Evolutionary conservation across 2,113 vertebrate species (phyloP).

Genomic region (Carlito syrichta): DNA sequence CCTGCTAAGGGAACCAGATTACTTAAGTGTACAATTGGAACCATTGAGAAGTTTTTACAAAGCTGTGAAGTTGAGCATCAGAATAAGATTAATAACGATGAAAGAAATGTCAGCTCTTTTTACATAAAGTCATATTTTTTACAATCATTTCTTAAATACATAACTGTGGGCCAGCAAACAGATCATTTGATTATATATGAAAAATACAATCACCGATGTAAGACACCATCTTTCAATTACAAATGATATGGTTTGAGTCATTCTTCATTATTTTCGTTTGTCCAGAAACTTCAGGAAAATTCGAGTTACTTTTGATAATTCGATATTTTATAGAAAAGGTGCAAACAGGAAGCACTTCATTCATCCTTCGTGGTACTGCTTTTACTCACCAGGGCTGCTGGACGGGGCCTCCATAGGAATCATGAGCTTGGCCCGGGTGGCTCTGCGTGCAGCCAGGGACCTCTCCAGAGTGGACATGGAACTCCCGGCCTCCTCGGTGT

Average conservation of each 20-base stretch:
- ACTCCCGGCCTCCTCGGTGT: conserved; percentile 91
- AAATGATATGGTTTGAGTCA: not conserved
- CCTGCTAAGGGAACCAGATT: not conserved
- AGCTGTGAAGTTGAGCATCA: not conserved
- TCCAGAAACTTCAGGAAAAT: not conserved
- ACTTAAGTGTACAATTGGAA: not conserved
- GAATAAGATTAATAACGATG: not conserved
- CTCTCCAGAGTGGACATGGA: conserved; percentile 93
- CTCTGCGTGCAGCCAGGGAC: conserved; percentile 88
- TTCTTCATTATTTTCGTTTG: not conserved
- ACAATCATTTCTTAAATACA: not conserved
- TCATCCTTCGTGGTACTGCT: not conserved
- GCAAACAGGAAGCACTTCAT: not conserved
- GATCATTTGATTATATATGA: not conserved
- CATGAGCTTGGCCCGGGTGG: conserved; percentile 93
- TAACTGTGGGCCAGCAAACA: not conserved
- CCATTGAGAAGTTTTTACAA: not conserved
- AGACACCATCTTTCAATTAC: not conserved
- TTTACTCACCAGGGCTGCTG: conserved; percentile 90
- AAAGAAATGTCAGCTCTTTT: not conserved
- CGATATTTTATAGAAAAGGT: not conserved
- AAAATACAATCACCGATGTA: not conserved
- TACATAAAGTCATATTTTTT: not conserved
- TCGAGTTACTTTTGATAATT: not conserved
- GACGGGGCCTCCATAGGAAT: conserved; percentile 95